Percentiles rank a stretch among this genome's conserved stretches.
These are phyloP conservation scores for Deilephila elpenor DNA, from an alignment of 2,888 invertebrate genomes.

Conservation along the genomic window DNA sequence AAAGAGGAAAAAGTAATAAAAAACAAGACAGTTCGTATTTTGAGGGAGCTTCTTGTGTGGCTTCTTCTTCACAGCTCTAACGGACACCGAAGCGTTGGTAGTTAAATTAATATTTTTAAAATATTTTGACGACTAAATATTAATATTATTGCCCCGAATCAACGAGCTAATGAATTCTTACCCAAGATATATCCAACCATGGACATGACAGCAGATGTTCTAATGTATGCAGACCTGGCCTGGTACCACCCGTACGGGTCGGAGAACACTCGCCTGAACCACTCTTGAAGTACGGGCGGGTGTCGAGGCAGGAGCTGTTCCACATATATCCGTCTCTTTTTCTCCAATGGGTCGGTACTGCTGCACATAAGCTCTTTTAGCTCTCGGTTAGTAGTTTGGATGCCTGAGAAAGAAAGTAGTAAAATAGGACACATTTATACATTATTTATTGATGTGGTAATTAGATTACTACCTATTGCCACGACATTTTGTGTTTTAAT, in stretches of 20 bases:
- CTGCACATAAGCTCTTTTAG: slow-evolving; percentile 86
- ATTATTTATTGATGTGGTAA: no score
- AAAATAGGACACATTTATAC: no score
- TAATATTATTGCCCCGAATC: no score
- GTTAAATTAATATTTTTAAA: neutral
- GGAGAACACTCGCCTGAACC: slow-evolving; percentile 95
- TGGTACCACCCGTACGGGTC: slow-evolving; percentile 96
- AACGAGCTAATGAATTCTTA: slow-evolving; percentile 40
- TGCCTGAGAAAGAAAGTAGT: slow-evolving; percentile 58
- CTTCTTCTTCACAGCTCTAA: no score
- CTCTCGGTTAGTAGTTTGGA: slow-evolving; percentile 84
- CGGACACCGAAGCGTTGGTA: no score
- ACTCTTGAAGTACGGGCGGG: slow-evolving; percentile 95
- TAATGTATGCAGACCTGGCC: slow-evolving; percentile 94
- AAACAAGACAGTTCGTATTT: no score
- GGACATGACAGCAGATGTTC: slow-evolving; percentile 98
- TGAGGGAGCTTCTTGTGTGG: no score
- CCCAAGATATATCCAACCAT: slow-evolving; percentile 96
- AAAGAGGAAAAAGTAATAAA: no score
- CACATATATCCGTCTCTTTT: slow-evolving; percentile 87
- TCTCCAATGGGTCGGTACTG: slow-evolving; percentile 86
- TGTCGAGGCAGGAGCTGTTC: slow-evolving; percentile 87
- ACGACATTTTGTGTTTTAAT: no score
- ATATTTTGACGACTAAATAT: no score
- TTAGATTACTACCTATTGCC: no score